Percentiles rank a stretch among this genome's conserved stretches.
phyloP scores from a whole-genome alignment of 2,797 vertebrate species.

The Benthosema pterotum region DNA sequence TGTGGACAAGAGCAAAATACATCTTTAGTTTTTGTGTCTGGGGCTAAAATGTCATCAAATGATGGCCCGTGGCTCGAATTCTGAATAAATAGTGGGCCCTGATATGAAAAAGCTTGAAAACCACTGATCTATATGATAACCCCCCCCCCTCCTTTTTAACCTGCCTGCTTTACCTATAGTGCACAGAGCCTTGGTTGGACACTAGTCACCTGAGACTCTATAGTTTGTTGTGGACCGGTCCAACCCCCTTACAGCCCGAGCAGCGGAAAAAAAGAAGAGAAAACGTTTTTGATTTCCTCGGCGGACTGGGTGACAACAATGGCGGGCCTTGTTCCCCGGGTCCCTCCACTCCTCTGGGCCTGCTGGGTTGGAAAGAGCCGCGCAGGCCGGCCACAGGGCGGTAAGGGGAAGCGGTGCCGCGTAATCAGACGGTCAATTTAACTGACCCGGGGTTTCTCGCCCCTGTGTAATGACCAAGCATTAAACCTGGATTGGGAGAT shows the following conservation, averaged over 20 bases:
- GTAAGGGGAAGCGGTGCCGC: constrained; percentile 62
- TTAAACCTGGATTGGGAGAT: constrained; percentile 52
- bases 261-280: constrained; percentile 44
- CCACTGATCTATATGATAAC: background rate
- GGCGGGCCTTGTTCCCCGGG: constrained; percentile 47
- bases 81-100: no score
- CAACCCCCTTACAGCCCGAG: constrained; percentile 43
- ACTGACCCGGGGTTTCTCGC: constrained; percentile 74
- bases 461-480: constrained; percentile 77
- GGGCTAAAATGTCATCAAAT: no score
- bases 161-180: constrained; percentile 32
- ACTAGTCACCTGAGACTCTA: constrained; percentile 47
- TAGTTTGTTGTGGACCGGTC: constrained; percentile 25
- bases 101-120: background rate
- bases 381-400: constrained; percentile 52
- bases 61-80: no score
- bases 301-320: constrained; percentile 51
- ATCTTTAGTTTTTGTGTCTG: no score
- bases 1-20: no score
- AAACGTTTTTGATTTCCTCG: constrained; percentile 59
- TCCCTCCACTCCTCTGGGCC: constrained; percentile 41
- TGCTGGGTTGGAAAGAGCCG: constrained; percentile 53
- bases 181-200: constrained; percentile 16
- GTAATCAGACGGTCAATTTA: constrained; percentile 73
- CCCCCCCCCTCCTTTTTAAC: no score